Evolutionary conservation across 30 jellyfish, hydroid and myxozoan species (phyloP).

Genomic region (Turritopsis rubra): DNA sequence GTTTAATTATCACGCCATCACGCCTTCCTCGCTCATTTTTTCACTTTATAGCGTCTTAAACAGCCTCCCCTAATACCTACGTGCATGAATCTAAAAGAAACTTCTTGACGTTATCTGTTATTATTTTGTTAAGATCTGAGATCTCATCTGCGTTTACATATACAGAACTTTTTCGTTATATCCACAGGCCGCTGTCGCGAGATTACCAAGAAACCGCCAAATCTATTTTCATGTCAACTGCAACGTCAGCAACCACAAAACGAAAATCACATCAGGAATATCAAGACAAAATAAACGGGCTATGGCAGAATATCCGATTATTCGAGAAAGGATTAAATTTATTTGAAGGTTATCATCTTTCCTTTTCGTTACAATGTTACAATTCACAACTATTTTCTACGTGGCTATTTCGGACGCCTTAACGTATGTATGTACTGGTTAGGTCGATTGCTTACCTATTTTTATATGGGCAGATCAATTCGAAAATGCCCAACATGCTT

Average conservation of each 20-base stretch:
- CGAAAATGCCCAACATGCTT: too few species aligned
- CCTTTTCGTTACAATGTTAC: too few species aligned
- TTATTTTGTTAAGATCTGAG: too few species aligned
- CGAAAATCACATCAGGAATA: conserved; percentile 61
- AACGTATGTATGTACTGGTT: not conserved
- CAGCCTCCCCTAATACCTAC: too few species aligned
- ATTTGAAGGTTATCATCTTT: conserved; percentile 44
- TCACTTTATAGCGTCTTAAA: too few species aligned
- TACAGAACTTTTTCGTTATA: not conserved
- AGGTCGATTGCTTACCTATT: not conserved
- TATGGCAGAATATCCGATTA: conserved; percentile 42
- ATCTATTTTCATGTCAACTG: conserved; percentile 47
- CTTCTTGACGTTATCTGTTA: too few species aligned
- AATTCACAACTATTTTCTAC: too few species aligned
- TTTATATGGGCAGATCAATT: not conserved
- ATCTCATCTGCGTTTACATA: too few species aligned
- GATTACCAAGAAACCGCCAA: conserved; percentile 79
- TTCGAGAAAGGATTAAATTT: conserved; percentile 59
- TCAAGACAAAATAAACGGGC: conserved; percentile 72
- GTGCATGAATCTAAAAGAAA: too few species aligned
- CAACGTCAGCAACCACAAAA: conserved; percentile 28
- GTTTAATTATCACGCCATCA: too few species aligned
- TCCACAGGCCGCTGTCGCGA: conserved; percentile 50
- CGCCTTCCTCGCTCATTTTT: too few species aligned
- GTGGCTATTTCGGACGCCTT: not conserved